Base-by-base conservation (phyloP, 2,113 vertebrate genomes). In the Pterophyllum scalare region DNA sequence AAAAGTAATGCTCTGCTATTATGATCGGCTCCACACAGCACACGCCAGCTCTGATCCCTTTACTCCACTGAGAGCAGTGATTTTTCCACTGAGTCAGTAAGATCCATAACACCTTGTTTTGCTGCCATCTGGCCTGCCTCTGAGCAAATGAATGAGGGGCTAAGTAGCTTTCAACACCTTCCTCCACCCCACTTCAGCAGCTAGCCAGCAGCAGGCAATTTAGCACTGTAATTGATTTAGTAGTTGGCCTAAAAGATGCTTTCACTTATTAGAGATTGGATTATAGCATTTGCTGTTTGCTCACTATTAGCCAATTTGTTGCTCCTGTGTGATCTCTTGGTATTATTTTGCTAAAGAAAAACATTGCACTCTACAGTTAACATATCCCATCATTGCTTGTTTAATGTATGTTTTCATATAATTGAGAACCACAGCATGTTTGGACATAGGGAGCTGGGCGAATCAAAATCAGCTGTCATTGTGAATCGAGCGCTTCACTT, bases 41-140 rank as follows among this genome's bases (percentile, higher is more conserved):
- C 43, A 33, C 1, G 0, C 17, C 3, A 4, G 49, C 80, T 60
- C 56, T n/a, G 60, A 56, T 49, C 58, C 61, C 31, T 72, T 82
- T 20, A 19, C 58, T 79, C 77, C 83, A n/a, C 46, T 2, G 65
- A 75, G 87, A 87, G 65, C 60, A 59, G 40, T 60, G 49, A 17
- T 33, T 84, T 67, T 82, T n/a, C 75, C 62, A 70, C 77, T 65
- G 80, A 75, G 89, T 92, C 87, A 90, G 80, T 91, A 82, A 92
- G 86, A 90, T 90, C 87, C 64, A 89, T 93, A 87, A 85, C 90
- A 91, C 59, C 89, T 90, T 85, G 80, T 91, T 93, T 83, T 83
- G 89, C 84, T 84, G 84, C 89, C 90, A 90, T 92, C 89, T 93
- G 93, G 83, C 78, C 84, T 60, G 86, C 82, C 83, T 79, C 61